phyloP scores from a whole-genome alignment of 2,113 vertebrate species.

The Melanerpes formicivorus region DNA sequence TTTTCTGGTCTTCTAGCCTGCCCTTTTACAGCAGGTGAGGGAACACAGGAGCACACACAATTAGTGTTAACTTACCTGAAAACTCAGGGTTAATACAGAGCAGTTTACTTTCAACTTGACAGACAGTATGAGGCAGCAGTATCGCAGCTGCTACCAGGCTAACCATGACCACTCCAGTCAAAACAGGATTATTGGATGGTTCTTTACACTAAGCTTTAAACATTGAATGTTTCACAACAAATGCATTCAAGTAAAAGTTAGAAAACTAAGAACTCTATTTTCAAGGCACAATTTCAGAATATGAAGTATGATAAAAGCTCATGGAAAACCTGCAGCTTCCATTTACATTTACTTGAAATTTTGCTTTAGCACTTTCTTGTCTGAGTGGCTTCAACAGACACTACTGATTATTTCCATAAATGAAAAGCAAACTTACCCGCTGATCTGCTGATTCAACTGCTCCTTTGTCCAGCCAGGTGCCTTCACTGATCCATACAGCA shows the following conservation, averaged over 20 bases:
- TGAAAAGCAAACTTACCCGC: slow-evolving; percentile 25
- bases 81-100: neutral
- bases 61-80: neutral
- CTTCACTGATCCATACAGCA: slow-evolving; percentile 83
- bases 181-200: neutral
- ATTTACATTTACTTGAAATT: neutral
- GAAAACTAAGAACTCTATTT: neutral
- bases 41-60: neutral
- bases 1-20: neutral
- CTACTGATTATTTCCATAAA: neutral
- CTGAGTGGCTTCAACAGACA: neutral
- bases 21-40: neutral
- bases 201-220: neutral
- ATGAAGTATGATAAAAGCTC: neutral
- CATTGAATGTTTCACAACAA: neutral
- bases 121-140: neutral
- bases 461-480: slow-evolving; percentile 45
- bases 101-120: neutral
- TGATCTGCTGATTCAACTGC: slow-evolving; percentile 50
- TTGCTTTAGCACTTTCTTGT: neutral
- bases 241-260: neutral
- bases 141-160: neutral
- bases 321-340: neutral
- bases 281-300: neutral
- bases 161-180: neutral